Base-by-base conservation (phyloP, 2,888 invertebrate species). In the Osmoderma eremita region DNA sequence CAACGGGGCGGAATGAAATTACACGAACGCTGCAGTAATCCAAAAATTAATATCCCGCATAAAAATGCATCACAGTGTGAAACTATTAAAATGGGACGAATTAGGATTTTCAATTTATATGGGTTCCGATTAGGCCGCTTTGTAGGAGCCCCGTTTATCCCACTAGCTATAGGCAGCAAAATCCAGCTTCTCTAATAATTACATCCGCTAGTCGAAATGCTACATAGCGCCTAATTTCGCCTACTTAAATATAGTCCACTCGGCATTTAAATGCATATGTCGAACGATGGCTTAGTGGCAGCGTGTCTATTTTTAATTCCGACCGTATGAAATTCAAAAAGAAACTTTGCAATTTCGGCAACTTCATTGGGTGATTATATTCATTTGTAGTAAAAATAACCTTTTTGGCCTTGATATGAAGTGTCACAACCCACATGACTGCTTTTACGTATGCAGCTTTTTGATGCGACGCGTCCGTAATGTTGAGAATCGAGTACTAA, bases 61-160 rank as follows among this genome's bases (percentile, higher is more conserved):
- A 61, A 45, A 61, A 61, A 61, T 61, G 45, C 58, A 61, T 45
- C 58, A 61, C 45, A 45, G 58, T 61, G 58, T 45, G 45, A 61
- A 61, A 61, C 58, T 61, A 30, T 45, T 61, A 61, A 61, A 61
- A 30, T 61, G 58, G 18, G 24, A 45, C 5, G 45, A 61, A n/a
- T 61, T 30, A 48, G 17, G 5, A 30, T 61, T 56, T n/a, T 12
- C 41, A 8, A 41, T 56, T 56, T n/a, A 41, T 20, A 41, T n/a
- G 41, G 22, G 42, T 56, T 17, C 17, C 58, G 17, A 41, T 48
- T 45, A 61, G 18, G 42, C 42, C 42, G 22, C 13, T 45, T 15
- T 10, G 17, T 1, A 3, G n/a, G 17, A 18, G 1, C 1, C 12
- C 5, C 20, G 20, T 12, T 48, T 48, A 30, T 18, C 12, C 48